phyloP scores from a whole-genome alignment of 2,113 vertebrate genomes.

The Pelmatolapia mariae region DNA sequence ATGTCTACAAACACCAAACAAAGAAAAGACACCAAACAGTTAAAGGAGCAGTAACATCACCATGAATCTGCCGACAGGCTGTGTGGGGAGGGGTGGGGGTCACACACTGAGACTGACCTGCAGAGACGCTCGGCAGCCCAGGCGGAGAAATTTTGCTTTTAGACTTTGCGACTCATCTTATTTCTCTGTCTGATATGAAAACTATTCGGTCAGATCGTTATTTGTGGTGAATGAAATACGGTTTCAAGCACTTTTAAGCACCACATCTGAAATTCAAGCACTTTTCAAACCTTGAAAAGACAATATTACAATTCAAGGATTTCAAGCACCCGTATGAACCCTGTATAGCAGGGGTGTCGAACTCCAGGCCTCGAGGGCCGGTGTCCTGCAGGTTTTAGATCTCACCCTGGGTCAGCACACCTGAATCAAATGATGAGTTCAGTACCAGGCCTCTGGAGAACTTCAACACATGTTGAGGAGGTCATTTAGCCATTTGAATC shows the following conservation, averaged over 20 bases:
- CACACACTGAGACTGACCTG: neutral
- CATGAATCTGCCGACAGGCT: neutral
- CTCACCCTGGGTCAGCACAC: neutral
- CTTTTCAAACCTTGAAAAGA: neutral
- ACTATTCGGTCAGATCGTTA: neutral
- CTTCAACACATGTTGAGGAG: rapidly evolving
- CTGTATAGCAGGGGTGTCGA: rapidly evolving
- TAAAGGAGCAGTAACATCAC: neutral
- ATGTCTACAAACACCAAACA: neutral
- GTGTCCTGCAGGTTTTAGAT: neutral
- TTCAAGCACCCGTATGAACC: neutral
- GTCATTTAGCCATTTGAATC: neutral
- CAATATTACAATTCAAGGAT: neutral
- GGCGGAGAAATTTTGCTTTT: neutral
- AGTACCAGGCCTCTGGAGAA: neutral
- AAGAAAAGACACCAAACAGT: neutral
- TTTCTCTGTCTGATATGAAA: rapidly evolving
- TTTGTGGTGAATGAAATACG: neutral
- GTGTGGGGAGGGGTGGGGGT: neutral
- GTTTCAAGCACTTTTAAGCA: neutral
- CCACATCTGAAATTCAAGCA: neutral
- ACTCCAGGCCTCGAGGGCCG: neutral
- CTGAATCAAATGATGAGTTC: rapidly evolving
- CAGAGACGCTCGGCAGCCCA: neutral
- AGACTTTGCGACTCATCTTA: neutral